These are phyloP conservation scores for Hydrophis major DNA, from an alignment of 2,797 vertebrate genomes.

Conservation along the genomic window DNA sequence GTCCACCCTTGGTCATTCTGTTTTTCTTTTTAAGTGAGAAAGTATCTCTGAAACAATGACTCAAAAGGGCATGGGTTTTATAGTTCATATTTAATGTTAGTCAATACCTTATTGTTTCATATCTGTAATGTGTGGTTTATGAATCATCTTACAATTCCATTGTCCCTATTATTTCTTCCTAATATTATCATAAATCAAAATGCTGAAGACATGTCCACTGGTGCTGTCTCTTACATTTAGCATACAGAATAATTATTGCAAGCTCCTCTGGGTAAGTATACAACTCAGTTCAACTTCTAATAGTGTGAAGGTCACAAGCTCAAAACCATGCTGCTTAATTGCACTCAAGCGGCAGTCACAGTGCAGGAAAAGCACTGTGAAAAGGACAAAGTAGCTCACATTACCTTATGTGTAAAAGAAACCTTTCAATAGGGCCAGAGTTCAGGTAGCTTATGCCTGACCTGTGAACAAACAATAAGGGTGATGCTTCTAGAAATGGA, in stretches of 20 bases:
- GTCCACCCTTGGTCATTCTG: neutral
- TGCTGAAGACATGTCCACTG: constrained; percentile 56
- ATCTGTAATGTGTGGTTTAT: neutral
- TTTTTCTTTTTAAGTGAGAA: neutral
- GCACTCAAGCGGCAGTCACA: constrained; percentile 62
- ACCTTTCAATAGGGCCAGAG: constrained; percentile 52
- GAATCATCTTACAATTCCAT: constrained; percentile 25
- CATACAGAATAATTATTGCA: constrained; percentile 68
- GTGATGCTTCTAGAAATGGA: constrained; percentile 44
- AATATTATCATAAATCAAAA: constrained; percentile 70
- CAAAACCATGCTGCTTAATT: constrained; percentile 67
- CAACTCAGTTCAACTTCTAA: constrained; percentile 57
- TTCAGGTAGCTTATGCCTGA: constrained; percentile 58
- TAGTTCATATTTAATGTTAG: neutral
- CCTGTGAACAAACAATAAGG: constrained; percentile 40
- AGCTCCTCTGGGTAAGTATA: constrained; percentile 60
- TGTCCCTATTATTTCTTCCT: constrained; percentile 21
- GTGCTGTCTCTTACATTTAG: constrained; percentile 61
- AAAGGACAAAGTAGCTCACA: constrained; percentile 63
- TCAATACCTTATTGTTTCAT: constrained; percentile 3
- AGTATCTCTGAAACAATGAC: neutral
- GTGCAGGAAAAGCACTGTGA: constrained; percentile 49
- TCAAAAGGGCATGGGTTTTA: neutral
- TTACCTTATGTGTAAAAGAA: constrained; percentile 60
- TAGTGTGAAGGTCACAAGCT: constrained; percentile 64